Evolutionary conservation across 2,888 invertebrate genomes (phyloP).

Genomic region (Iselma pallidipennis): DNA sequence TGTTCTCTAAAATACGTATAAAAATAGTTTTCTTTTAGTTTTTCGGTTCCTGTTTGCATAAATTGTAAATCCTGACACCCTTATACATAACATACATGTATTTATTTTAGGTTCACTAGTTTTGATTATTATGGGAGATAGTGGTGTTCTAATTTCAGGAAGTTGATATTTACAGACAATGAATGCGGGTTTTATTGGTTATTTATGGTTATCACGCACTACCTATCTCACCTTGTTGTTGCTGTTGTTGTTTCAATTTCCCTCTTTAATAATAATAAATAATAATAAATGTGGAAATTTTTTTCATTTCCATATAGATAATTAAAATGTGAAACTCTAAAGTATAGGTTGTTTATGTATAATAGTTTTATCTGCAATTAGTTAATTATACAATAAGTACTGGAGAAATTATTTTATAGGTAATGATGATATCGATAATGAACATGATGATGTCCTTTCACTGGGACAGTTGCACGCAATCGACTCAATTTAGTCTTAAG

Average conservation of each 20-base stretch:
- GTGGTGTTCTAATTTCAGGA: background rate
- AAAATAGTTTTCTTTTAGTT: no score
- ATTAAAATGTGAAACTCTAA: background rate
- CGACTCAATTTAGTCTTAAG: background rate
- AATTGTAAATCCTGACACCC: no score
- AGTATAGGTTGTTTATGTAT: background rate
- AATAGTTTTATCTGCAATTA: background rate
- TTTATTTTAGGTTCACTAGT: background rate
- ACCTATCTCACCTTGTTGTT: background rate
- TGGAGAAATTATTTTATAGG: background rate
- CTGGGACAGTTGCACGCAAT: background rate
- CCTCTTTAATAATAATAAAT: background rate
- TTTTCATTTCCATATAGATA: background rate
- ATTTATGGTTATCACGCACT: background rate
- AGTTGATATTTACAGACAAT: constrained; percentile 1
- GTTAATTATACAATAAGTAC: background rate
- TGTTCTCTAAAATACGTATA: no score
- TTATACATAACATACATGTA: no score
- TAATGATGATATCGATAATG: background rate
- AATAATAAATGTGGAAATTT: background rate
- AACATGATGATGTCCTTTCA: background rate
- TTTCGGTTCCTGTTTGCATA: no score
- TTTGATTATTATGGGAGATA: background rate
- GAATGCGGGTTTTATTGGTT: background rate
- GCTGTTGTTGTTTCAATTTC: background rate